These are phyloP conservation scores for Prinia subflava DNA, from an alignment of 2,113 vertebrate genomes.

Conservation along the genomic window DNA sequence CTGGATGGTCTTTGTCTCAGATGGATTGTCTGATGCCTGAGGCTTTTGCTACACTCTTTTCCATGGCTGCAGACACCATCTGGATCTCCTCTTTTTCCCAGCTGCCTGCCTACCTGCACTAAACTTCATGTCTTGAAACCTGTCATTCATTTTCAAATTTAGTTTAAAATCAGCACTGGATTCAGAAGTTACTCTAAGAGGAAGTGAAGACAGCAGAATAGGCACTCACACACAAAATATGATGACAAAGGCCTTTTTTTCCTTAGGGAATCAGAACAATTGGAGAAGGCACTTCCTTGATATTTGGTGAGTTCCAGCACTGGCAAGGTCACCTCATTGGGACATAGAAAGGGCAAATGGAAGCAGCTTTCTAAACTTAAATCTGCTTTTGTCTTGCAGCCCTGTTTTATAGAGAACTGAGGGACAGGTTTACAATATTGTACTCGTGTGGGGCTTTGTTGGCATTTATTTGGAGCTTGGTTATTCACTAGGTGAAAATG, in stretches of 20 bases:
- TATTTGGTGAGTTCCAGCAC: not conserved
- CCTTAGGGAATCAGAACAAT: not conserved
- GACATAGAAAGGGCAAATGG: not conserved
- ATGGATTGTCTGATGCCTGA: not conserved
- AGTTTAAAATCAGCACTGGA: not conserved
- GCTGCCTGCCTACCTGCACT: not conserved
- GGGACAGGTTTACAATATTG: not conserved
- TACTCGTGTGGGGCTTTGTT: not conserved
- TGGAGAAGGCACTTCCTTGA: not conserved
- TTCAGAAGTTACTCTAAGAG: not conserved
- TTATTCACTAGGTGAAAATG: not conserved
- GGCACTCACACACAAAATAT: not conserved
- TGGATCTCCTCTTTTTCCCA: not conserved
- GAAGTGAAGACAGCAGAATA: slow-evolving; percentile 25
- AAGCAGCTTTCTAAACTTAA: not conserved
- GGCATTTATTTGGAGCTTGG: not conserved
- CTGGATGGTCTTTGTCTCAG: not conserved
- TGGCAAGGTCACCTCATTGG: not conserved
- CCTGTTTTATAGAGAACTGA: not conserved
- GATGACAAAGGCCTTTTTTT: not conserved
- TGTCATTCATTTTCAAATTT: not conserved
- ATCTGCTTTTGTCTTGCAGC: not conserved
- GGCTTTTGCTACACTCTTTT: not conserved
- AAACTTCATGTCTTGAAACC: not conserved
- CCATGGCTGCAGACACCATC: not conserved